Evolutionary conservation across 2,888 invertebrate genomes (phyloP), one percentile per base, ranked within the genome.

Genomic region (Ferdinandea cuprea): DNA sequence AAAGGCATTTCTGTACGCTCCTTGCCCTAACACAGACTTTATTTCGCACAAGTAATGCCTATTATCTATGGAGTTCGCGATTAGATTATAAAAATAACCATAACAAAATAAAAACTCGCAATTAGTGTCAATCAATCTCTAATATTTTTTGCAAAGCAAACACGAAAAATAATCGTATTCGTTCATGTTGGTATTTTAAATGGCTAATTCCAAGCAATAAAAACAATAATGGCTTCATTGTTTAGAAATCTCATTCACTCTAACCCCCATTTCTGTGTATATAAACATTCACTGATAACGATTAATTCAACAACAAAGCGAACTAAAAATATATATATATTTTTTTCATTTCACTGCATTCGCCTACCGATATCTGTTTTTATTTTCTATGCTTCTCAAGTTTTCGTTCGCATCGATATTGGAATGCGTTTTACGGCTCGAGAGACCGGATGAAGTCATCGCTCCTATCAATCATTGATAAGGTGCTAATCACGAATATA

Each of bases 391-490:
- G n/a, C 48, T 30, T 37, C 63, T 46, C 30, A 30, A 32, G 52
- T 37, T 54, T 61, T 46, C n/a, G n/a, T n/a, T n/a, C n/a, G 54
- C 46, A 46, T 52, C 21, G 66, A 68, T 66, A 80, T 25, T 69
- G 63, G 68, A 74, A 63, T 80, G 74, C 80, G 74, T 74, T 58
- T 73, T 68, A 40, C 17, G 65, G 56, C 63, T 42, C 58, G 17
- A 48, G 42, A 50, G 35, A 42, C 50, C 56, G 68, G 21, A 69
- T 74, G 68, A 74, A 80, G 80, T 80, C 76, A 80, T 74, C 56
- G 69, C 11, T 69, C 69, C 69, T 69, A 80, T 80, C 80, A 80
- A 80, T 80, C 74, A 80, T 69, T 80, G 80, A 80, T 74, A 76
- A 74, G 28, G 25, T 63, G 63, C 63, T 80, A 69, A 80, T 68